phyloP scores from a whole-genome alignment of 1,140 invertebrate species.

The Gryon sp. region DNA sequence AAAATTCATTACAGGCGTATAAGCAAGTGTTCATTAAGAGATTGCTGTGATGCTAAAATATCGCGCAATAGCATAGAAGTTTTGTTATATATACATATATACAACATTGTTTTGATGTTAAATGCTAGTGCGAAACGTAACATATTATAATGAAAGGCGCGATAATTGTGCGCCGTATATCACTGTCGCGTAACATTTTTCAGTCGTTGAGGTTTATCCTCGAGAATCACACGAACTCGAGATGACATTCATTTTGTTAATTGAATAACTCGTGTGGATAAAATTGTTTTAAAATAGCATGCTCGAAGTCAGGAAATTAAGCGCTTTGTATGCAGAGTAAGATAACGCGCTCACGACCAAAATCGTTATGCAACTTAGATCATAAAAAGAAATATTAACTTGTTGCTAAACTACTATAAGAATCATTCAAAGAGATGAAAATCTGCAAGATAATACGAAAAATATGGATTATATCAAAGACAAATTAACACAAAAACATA shows the following conservation, averaged over 20 bases:
- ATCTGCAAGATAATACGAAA: too few relatives aligned
- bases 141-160: constrained; percentile 9
- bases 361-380: constrained; percentile 2
- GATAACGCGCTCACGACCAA: not conserved
- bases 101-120: constrained; percentile 19
- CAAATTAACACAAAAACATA: too few relatives aligned
- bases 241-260: constrained; percentile 17
- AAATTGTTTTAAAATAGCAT: constrained; percentile 17
- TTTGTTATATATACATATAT: too few relatives aligned
- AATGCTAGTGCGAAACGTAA: constrained; percentile 40
- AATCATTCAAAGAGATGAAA: too few relatives aligned
- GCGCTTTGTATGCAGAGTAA: constrained; percentile 23
- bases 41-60: constrained; percentile 15
- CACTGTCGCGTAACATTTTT: constrained; percentile 19
- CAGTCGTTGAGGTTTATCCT: constrained; percentile 5
- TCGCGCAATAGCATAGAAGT: not conserved
- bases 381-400: too few relatives aligned
- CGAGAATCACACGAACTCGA: not conserved
- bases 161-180: constrained; percentile 30
- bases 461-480: too few relatives aligned
- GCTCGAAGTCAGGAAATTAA: constrained; percentile 8
- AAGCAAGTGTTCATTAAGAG: constrained; percentile 52
- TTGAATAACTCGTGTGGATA: constrained; percentile 25
- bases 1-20: constrained; percentile 47
- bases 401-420: too few relatives aligned